A percentile compares a stretch with the other conserved stretches of the same genome.
Evolutionary conservation across 92 coral and sea anemone species (phyloP).

Genomic region (Phenganax marumi): DNA sequence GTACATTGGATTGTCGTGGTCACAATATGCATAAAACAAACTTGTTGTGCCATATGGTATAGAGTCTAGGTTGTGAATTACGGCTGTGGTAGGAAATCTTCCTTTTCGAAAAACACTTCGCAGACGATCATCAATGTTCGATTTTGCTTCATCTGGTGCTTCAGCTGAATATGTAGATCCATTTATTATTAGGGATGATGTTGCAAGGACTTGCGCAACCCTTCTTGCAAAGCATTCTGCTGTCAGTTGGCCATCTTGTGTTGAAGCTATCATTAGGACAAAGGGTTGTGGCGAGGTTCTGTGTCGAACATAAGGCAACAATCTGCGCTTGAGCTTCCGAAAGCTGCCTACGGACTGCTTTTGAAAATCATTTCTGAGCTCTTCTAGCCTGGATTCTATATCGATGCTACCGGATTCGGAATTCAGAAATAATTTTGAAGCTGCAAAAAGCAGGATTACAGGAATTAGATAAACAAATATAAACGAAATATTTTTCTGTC

Average conservation of each 20-base stretch:
- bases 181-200: constrained; percentile 41
- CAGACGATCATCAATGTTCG: constrained; percentile 54
- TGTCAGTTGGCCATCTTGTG: constrained; percentile 59
- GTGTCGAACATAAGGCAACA: constrained; percentile 64
- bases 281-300: constrained; percentile 65
- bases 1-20: constrained; percentile 77
- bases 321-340: constrained; percentile 61
- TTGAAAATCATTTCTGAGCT: constrained; percentile 55
- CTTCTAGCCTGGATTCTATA: constrained; percentile 13
- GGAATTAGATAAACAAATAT: background rate
- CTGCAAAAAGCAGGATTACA: background rate
- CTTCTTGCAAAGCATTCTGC: constrained; percentile 73
- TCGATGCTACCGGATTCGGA: background rate
- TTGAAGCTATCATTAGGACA: constrained; percentile 70
- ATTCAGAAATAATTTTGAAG: background rate
- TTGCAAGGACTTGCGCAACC: constrained; percentile 59
- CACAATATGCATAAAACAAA: constrained; percentile 80
- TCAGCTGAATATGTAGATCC: constrained; percentile 36
- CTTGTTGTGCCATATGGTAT: constrained; percentile 73
- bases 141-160: constrained; percentile 61
- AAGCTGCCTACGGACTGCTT: constrained; percentile 72
- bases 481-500: no score
- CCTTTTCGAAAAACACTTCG: constrained; percentile 51
- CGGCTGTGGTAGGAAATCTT: constrained; percentile 57
- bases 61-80: constrained; percentile 65